phyloP scores from a whole-genome alignment of 2,888 invertebrate genomes.

The Dastarcus helophoroides region DNA sequence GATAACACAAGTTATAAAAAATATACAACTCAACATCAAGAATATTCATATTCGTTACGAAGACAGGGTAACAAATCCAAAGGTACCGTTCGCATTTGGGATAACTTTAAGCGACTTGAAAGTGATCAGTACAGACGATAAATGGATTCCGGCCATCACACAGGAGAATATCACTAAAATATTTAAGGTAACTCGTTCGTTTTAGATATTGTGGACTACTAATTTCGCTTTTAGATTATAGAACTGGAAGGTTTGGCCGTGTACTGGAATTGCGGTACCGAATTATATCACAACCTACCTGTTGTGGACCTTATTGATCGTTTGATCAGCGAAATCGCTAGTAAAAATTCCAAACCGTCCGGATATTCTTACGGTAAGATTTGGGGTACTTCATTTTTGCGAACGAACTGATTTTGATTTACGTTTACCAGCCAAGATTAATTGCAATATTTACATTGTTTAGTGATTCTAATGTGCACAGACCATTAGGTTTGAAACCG shows the following conservation, averaged over 20 bases:
- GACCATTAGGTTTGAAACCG: too few species aligned
- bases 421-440: too few species aligned
- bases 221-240: conserved; percentile 48
- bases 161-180: conserved; percentile 74
- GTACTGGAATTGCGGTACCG: conserved; percentile 72
- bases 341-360: conserved; percentile 47
- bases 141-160: conserved; percentile 71
- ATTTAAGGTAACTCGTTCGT: conserved; percentile 54
- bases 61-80: conserved; percentile 66
- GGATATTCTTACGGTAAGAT: conserved; percentile 58
- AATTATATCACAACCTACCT: conserved; percentile 40
- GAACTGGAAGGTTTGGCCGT: conserved; percentile 71
- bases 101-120: conserved; percentile 75
- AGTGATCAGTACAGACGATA: conserved; percentile 81
- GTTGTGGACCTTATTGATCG: conserved; percentile 37
- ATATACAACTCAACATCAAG: conserved; percentile 79
- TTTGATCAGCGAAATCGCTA: conserved; percentile 58
- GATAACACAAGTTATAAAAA: conserved; percentile 81
- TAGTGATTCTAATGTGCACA: too few species aligned
- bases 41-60: conserved; percentile 89
- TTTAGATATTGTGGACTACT: conserved; percentile 3
- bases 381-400: not conserved
- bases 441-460: too few species aligned
- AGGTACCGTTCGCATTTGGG: conserved; percentile 74
- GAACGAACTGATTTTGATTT: conserved; percentile 4